These are phyloP conservation scores for Sturnira hondurensis DNA, from an alignment of 2,113 vertebrate genomes.

Conservation along the genomic window DNA sequence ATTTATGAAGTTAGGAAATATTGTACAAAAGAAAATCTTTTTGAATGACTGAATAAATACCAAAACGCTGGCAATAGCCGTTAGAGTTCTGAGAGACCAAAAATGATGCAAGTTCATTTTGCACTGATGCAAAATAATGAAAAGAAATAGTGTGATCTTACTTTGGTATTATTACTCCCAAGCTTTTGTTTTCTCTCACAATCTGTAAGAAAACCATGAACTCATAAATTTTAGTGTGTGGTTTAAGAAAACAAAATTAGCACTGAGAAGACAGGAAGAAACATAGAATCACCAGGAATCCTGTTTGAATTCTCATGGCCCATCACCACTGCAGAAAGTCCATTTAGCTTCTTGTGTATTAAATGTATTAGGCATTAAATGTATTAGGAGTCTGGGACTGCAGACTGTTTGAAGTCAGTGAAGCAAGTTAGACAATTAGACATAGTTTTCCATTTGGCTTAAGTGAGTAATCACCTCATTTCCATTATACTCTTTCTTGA, in stretches of 20 bases:
- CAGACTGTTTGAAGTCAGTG: constrained; percentile 44
- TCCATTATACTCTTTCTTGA: constrained; percentile 21
- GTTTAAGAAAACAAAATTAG: neutral
- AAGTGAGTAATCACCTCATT: constrained; percentile 56
- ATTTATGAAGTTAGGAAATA: neutral
- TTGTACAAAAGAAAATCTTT: neutral
- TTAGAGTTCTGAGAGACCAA: neutral
- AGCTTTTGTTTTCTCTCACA: neutral
- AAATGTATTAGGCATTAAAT: neutral
- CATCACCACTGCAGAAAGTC: neutral
- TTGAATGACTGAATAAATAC: neutral
- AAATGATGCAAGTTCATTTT: neutral
- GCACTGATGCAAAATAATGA: neutral
- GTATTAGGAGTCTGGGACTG: neutral
- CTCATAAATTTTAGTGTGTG: neutral
- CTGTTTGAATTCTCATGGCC: neutral
- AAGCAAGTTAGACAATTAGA: constrained; percentile 52
- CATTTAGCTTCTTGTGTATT: neutral
- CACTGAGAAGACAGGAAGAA: neutral
- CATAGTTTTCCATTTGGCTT: constrained; percentile 40
- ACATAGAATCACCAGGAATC: neutral
- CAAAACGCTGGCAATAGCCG: neutral
- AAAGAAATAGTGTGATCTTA: neutral
- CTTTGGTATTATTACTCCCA: neutral
- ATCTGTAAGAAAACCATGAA: neutral